Conservation (phyloP, 2,888 invertebrate species). For the Andrena trimmerana region DNA sequence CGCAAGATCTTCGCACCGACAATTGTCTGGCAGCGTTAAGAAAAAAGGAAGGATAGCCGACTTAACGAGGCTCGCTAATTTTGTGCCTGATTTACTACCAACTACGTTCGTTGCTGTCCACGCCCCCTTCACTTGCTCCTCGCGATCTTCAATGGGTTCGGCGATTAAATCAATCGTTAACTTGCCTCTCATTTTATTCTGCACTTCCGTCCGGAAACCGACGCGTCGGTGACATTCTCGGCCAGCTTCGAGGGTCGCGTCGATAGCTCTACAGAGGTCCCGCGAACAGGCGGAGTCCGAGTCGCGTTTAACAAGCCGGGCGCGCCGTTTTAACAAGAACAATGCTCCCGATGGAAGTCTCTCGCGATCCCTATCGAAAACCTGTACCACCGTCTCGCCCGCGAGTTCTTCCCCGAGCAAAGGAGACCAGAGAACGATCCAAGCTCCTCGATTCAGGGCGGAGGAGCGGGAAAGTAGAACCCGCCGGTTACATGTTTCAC, state of each 20-base stretch:
- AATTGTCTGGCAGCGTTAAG: neutral
- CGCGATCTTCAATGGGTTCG: neutral
- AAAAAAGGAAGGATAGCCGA: neutral
- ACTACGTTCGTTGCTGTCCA: neutral
- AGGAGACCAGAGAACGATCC: neutral
- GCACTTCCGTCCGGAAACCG: neutral
- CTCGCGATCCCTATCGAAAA: neutral
- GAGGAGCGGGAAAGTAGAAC: neutral
- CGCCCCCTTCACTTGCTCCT: neutral
- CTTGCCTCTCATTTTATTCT: neutral
- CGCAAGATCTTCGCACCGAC: neutral
- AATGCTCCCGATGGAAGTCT: neutral
- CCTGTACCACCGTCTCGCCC: neutral
- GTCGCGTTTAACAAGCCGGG: neutral
- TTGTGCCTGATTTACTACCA: neutral
- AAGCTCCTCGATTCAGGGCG: neutral
- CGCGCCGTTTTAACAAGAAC: neutral
- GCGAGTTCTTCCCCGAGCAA: neutral
- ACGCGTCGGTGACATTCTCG: no score
- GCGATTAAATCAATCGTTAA: neutral
- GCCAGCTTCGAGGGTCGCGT: neutral
- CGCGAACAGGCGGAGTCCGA: neutral
- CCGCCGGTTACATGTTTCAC: neutral
- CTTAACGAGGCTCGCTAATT: neutral
- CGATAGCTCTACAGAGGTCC: neutral